These are phyloP conservation scores for Ammospiza nelsoni DNA, from an alignment of 2,113 vertebrate species.

Conservation along the genomic window DNA sequence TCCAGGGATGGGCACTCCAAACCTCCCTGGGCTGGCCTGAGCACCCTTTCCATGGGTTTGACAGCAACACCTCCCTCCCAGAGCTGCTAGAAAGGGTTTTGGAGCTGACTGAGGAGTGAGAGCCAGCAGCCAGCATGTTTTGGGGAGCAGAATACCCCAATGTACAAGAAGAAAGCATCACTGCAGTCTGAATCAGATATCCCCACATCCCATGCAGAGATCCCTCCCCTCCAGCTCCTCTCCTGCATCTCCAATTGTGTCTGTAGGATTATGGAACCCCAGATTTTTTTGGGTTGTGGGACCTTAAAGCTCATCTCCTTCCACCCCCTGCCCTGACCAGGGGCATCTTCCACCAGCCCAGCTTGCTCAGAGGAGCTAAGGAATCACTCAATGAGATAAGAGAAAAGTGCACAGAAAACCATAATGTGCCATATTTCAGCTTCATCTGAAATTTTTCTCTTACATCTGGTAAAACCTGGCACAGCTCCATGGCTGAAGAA, in stretches of 20 bases:
- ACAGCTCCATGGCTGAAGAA: not conserved
- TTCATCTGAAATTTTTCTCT: not conserved
- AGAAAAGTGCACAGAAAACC: not conserved
- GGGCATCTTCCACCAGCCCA: not conserved
- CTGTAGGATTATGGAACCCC: not conserved
- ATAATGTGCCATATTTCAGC: not conserved
- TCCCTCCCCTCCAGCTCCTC: not conserved
- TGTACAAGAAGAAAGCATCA: not conserved
- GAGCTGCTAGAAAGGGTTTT: not conserved
- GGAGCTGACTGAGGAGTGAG: not conserved
- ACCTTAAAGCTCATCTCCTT: not conserved
- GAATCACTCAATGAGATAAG: fast-evolving
- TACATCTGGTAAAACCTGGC: not conserved
- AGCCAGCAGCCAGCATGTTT: not conserved
- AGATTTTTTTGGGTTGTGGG: not conserved
- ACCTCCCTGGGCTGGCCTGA: not conserved
- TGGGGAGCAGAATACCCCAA: not conserved
- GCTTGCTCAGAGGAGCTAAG: not conserved
- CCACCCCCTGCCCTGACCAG: too few species aligned
- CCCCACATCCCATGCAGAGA: not conserved
- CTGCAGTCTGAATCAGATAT: not conserved
- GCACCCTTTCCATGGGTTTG: not conserved
- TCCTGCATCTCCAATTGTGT: fast-evolving
- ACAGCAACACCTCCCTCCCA: not conserved
- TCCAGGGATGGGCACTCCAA: not conserved